Evolutionary conservation across 2,888 invertebrate genomes (phyloP).

Genomic region (Scaeva pyrastri): DNA sequence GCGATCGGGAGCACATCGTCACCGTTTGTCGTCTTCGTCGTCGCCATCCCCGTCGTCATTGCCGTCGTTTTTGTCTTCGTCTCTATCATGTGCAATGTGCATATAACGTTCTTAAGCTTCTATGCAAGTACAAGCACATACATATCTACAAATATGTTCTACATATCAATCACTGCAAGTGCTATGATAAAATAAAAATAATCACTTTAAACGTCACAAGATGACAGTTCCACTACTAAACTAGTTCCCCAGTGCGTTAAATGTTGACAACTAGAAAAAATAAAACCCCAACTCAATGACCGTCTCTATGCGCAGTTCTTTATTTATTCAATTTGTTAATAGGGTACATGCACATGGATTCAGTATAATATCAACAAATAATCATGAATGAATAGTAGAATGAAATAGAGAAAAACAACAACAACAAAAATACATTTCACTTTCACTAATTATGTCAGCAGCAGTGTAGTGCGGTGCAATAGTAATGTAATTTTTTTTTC

Average conservation of each 20-base stretch:
- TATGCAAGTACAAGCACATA: background rate
- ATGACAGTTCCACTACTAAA: conserved; percentile 70
- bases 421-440: conserved; percentile 50
- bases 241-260: conserved; percentile 66
- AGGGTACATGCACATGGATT: conserved; percentile 55
- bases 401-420: conserved; percentile 23
- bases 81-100: too few species aligned
- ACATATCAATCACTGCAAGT: conserved; percentile 38
- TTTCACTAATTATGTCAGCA: conserved; percentile 76
- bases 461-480: conserved; percentile 38
- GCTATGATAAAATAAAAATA: conserved; percentile 51
- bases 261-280: conserved; percentile 41
- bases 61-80: background rate
- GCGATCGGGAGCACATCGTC: background rate
- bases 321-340: conserved; percentile 62
- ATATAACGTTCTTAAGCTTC: background rate
- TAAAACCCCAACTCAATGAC: background rate
- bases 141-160: background rate
- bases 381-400: conserved; percentile 56
- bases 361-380: conserved; percentile 35
- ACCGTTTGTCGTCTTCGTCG: background rate
- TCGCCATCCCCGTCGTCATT: background rate
- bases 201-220: conserved; percentile 56
- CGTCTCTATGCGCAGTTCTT: conserved; percentile 11
- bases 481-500: conserved; percentile 32